phyloP scores from a whole-genome alignment of 2,113 vertebrate species.

The Synodontis membranacea region DNA sequence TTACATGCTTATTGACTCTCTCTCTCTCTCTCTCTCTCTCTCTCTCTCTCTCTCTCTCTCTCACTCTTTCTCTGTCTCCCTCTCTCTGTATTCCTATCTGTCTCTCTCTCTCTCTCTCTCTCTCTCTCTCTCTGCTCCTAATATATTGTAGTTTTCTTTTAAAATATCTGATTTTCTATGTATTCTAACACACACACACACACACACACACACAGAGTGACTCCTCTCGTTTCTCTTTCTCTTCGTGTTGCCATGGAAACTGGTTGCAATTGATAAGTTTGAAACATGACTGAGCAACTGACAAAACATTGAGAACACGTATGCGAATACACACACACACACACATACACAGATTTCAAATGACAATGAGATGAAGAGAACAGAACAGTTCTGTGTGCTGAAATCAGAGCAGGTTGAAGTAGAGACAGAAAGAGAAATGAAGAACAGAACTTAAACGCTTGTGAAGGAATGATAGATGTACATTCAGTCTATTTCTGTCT shows the following conservation, averaged over 20 bases:
- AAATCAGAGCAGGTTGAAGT: neutral
- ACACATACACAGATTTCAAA: neutral
- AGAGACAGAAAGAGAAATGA: neutral
- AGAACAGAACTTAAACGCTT: neutral
- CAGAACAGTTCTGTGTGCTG: neutral
- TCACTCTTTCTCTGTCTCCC: constrained; percentile 4
- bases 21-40: constrained; percentile 37
- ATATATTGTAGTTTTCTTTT: constrained; percentile 50
- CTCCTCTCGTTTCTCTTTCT: constrained; percentile 56
- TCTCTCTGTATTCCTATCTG: neutral
- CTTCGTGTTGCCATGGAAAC: constrained; percentile 77
- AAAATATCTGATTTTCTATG: neutral
- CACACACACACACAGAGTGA: constrained; percentile 25
- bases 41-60: neutral
- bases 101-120: constrained; percentile 19
- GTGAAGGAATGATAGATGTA: neutral
- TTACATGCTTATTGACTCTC: constrained; percentile 70
- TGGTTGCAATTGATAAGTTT: constrained; percentile 74
- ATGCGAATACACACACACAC: constrained; percentile 24
- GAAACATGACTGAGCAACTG: constrained; percentile 64
- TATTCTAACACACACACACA: neutral
- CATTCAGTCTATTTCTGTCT: constrained; percentile 6
- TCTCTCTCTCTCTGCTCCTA: constrained; percentile 53
- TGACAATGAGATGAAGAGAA: neutral
- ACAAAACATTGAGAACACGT: constrained; percentile 38